A percentile compares a stretch with the other conserved stretches of the same genome.
phyloP scores from a whole-genome alignment of 2,797 vertebrate genomes.

The Microchirus variegatus region DNA sequence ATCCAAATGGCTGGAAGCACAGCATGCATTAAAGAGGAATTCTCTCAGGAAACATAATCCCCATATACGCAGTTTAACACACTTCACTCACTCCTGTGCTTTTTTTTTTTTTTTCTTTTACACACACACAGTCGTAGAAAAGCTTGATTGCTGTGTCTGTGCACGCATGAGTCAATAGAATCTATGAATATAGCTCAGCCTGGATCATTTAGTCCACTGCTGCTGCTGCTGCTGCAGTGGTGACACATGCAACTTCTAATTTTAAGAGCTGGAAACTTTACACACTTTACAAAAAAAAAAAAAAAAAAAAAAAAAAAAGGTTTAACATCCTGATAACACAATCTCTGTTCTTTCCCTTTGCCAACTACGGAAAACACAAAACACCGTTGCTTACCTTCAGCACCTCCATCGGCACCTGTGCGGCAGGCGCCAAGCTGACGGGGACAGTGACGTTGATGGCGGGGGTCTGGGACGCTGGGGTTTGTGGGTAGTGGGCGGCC shows the following conservation, averaged over 20 bases:
- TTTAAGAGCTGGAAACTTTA: constrained; percentile 68
- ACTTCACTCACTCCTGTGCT: constrained; percentile 78
- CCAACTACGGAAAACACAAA: not conserved
- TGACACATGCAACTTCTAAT: constrained; percentile 66
- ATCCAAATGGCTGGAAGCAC: constrained; percentile 86
- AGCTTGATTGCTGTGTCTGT: constrained; percentile 60
- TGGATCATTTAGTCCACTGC: constrained; percentile 51
- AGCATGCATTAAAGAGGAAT: constrained; percentile 88
- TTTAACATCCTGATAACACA: not conserved
- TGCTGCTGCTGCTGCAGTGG: constrained; percentile 53
- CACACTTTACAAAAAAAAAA: too few species aligned
- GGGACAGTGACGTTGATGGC: constrained; percentile 94
- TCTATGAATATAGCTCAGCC: constrained; percentile 64
- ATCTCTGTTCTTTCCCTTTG: not conserved
- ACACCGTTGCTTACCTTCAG: constrained; percentile 86
- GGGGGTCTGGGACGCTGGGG: constrained; percentile 87
- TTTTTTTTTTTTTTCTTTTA: constrained; percentile 41
- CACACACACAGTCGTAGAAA: constrained; percentile 67
- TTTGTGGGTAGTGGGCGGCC: constrained; percentile 89
- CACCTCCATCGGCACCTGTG: constrained; percentile 97
- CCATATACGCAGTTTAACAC: constrained; percentile 82
- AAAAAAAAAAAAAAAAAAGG: not conserved
- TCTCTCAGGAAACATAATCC: constrained; percentile 86
- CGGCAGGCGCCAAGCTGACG: constrained; percentile 81
- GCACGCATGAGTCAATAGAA: constrained; percentile 50